Evolutionary conservation across 2,888 invertebrate genomes (phyloP).

Genomic region (Siphonodentalium dalli): DNA sequence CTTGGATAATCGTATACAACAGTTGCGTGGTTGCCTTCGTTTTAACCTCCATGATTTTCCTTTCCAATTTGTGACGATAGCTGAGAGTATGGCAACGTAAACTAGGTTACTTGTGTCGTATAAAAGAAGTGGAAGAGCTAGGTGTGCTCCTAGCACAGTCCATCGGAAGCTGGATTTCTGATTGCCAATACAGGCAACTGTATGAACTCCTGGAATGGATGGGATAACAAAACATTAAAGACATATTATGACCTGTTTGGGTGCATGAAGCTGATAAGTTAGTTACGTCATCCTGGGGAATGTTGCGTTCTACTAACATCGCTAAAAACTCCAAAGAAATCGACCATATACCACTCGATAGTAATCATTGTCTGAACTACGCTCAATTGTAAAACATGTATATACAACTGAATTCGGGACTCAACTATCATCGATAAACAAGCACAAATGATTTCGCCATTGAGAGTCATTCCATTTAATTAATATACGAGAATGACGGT

Average conservation of each 20-base stretch:
- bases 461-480: no score
- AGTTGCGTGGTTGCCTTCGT: constrained; percentile 12
- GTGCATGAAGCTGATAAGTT: neutral
- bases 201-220: constrained; percentile 78
- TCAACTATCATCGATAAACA: no score
- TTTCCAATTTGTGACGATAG: constrained; percentile 70
- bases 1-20: constrained; percentile 68
- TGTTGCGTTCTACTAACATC: no score
- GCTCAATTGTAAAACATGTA: no score
- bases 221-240: neutral
- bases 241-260: neutral
- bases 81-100: constrained; percentile 36
- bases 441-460: no score
- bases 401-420: no score
- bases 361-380: no score
- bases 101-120: constrained; percentile 32
- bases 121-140: constrained; percentile 73
- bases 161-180: constrained; percentile 78
- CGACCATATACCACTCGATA: no score
- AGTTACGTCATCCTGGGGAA: no score
- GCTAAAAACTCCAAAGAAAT: no score
- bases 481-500: no score
- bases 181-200: constrained; percentile 88
- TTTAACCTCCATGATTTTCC: constrained; percentile 76
- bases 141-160: constrained; percentile 76